A percentile compares a stretch with the other conserved stretches of the same genome.
These are phyloP conservation scores for Nothobranchius kuhntae DNA, from an alignment of 2,113 vertebrate species.

Conservation along the genomic window DNA sequence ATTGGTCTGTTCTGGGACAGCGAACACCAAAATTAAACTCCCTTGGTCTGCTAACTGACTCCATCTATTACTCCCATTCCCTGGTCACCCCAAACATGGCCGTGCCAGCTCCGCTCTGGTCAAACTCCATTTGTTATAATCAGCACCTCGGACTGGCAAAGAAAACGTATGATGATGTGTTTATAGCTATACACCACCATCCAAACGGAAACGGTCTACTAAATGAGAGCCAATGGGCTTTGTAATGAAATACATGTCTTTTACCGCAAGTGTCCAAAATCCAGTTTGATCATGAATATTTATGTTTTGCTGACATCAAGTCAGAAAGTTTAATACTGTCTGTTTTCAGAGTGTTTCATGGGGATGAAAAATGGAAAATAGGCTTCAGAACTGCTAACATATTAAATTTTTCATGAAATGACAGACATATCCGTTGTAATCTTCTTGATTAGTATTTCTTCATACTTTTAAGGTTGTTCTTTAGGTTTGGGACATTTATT, in stretches of 20 bases:
- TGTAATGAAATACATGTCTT: neutral
- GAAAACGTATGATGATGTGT: conserved; percentile 31
- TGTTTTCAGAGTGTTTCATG: too few species aligned
- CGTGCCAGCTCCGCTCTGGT: conserved; percentile 23
- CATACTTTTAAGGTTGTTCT: neutral
- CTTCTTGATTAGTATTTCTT: neutral
- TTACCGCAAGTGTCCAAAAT: neutral
- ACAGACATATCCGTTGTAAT: neutral
- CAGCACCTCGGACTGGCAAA: conserved; percentile 11
- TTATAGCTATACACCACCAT: conserved; percentile 33
- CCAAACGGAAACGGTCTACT: conserved; percentile 27
- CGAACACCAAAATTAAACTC: conserved; percentile 64
- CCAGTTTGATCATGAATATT: neutral
- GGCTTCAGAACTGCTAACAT: neutral
- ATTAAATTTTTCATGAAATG: neutral
- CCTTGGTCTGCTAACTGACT: conserved; percentile 50
- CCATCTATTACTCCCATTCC: conserved; percentile 50
- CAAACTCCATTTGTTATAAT: conserved; percentile 53
- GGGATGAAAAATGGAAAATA: neutral
- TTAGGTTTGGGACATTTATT: neutral
- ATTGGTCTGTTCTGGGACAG: conserved; percentile 47
- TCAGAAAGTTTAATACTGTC: neutral
- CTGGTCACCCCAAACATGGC: conserved; percentile 32
- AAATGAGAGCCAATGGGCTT: conserved; percentile 33
- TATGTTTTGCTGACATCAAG: neutral